phyloP scores from a whole-genome alignment of 2,797 vertebrate genomes.

The Nothura maculosa region DNA sequence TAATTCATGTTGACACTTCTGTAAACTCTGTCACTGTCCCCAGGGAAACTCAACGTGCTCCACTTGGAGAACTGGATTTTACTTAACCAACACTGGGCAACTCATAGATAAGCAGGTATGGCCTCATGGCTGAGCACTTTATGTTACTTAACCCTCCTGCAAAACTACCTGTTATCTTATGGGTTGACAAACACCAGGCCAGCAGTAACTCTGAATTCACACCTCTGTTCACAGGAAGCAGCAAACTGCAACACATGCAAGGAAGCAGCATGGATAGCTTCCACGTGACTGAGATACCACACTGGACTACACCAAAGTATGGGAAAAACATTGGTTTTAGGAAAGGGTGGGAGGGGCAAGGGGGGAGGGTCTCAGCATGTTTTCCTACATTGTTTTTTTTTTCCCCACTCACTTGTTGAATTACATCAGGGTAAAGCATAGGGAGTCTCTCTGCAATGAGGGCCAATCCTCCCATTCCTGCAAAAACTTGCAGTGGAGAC shows the following conservation, averaged over 20 bases:
- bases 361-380: too few species aligned
- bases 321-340: background rate
- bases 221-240: background rate
- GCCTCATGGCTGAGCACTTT: background rate
- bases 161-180: background rate
- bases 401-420: constrained; percentile 91
- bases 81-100: background rate
- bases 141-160: background rate
- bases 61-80: background rate
- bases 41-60: background rate
- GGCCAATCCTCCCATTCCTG: constrained; percentile 97
- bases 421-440: constrained; percentile 98
- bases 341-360: background rate
- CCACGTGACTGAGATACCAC: background rate
- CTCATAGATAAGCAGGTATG: background rate
- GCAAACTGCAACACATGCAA: rapidly evolving
- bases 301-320: background rate
- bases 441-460: constrained; percentile 97
- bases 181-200: background rate
- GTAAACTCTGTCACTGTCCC: background rate
- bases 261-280: background rate
- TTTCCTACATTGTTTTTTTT: background rate
- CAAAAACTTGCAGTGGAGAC: constrained; percentile 97
- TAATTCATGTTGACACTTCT: background rate
- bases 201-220: background rate